Base-by-base conservation (phyloP, 1,140 invertebrate species). In the Polyergus mexicanus region DNA sequence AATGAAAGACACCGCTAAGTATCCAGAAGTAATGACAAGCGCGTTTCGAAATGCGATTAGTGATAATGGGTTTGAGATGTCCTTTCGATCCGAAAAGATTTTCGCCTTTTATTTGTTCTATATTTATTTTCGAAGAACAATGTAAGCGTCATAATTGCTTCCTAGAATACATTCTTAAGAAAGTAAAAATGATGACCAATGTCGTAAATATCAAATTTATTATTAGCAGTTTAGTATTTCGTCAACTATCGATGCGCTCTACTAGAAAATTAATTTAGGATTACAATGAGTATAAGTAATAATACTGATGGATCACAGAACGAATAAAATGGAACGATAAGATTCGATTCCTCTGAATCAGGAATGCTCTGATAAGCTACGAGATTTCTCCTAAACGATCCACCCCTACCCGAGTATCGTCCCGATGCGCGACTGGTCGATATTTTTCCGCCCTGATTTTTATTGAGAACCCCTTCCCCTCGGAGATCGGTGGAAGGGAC, bases 361-460 rank as follows among this genome's bases (percentile, higher is more conserved):
- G 68, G 25, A 68, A 51, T 58, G 8, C 58, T 35, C 4, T 6
- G 22, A 83, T 86, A 86, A 86, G 44, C 25, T 68, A 54, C 32
- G 28, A 32, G 38, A 69, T 62, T 81, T 51, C 13, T 54, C 56
- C 22, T 62, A 51, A 8, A 13, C 41, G 41, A 32, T 71, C 56
- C 44, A 54, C 25, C 47, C 32, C 63, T 47, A 35, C 2, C n/a
- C 41, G 11, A 51, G 5, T 32, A 28, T 56, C 63, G 2, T 44
- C 3, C 6, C 68, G 25, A 83, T 83, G 68, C 35, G 41, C 68
- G 78, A 86, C 16, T 22, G 77, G 25, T 74, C 85, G 85, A 86
- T 87, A 87, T 85, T 87, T 86, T 86, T 66, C 85, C 44, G 63
- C 44, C 51, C 72, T 74, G 81, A 87, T 87, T 85, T 87, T 87